Evolutionary conservation across 2,113 vertebrate genomes (phyloP).

Genomic region (Phrynocephalus versicolor): DNA sequence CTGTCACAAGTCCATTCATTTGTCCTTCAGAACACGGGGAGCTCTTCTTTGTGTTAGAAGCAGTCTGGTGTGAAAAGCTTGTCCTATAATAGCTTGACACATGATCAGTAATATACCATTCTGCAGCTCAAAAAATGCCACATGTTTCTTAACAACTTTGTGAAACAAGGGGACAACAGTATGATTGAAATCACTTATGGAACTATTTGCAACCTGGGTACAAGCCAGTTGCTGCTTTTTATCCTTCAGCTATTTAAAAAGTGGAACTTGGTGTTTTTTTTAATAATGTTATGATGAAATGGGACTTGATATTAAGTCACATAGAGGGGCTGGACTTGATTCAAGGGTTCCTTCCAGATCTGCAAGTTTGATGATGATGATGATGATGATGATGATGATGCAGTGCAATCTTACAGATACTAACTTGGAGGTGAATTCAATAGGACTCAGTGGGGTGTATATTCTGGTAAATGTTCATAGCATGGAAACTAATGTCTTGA

Average conservation of each 20-base stretch:
- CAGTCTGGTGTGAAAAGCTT: background rate
- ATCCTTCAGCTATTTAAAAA: background rate
- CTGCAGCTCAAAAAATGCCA: constrained; percentile 25
- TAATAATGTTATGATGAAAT: background rate
- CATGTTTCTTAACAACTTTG: background rate
- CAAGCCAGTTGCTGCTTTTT: background rate
- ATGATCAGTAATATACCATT: constrained; percentile 36
- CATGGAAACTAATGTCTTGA: background rate
- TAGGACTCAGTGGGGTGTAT: background rate
- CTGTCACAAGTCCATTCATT: background rate
- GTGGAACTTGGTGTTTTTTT: background rate
- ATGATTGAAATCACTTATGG: background rate
- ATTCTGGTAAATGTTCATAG: background rate
- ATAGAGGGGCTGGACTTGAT: no score
- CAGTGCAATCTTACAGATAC: background rate
- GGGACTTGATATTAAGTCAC: background rate
- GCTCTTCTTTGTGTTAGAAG: background rate
- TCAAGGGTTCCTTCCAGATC: no score
- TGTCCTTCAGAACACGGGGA: background rate
- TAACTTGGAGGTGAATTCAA: background rate
- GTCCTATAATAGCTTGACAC: constrained; percentile 23
- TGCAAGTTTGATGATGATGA: no score
- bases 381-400: background rate
- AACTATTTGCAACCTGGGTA: background rate
- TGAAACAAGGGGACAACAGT: background rate